These are phyloP conservation scores for Zoroaster sp. DNA, from an alignment of 53 echinoderm and acorn worm genomes.

Conservation along the genomic window DNA sequence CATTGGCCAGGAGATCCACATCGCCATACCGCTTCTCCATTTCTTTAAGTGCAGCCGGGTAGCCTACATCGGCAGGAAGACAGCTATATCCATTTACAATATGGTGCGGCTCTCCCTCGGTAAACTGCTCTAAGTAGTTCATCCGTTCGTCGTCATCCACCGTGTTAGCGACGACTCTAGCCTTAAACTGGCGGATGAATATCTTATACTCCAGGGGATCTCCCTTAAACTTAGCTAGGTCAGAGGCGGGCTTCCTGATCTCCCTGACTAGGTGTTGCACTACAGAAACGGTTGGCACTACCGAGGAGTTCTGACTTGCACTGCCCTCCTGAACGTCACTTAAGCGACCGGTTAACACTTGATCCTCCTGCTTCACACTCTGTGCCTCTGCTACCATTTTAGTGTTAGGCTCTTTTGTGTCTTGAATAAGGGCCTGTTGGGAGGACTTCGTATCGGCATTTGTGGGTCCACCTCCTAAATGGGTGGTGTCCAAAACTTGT, in stretches of 20 bases:
- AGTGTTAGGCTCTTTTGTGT: neutral
- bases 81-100: conserved; percentile 69
- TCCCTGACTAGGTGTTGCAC: conserved; percentile 16
- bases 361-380: neutral
- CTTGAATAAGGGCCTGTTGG: neutral
- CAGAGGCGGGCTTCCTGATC: conserved; percentile 12
- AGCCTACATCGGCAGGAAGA: conserved; percentile 27
- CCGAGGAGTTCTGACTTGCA: too few relatives aligned
- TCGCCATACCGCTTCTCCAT: conserved; percentile 62
- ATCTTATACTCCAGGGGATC: conserved; percentile 32
- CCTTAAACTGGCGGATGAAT: conserved; percentile 34
- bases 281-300: neutral
- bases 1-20: conserved; percentile 31
- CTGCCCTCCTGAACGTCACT: too few relatives aligned
- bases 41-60: conserved; percentile 28
- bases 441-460: neutral
- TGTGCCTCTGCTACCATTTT: neutral
- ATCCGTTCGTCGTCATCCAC: conserved; percentile 37
- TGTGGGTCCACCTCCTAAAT: neutral
- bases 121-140: conserved; percentile 57
- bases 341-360: neutral
- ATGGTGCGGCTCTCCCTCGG: conserved; percentile 39
- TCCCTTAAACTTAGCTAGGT: conserved; percentile 29
- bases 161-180: conserved; percentile 52
- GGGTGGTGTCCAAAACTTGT: neutral